Evolutionary conservation across 2,797 vertebrate species (phyloP).

Genomic region (Danio choprae): DNA sequence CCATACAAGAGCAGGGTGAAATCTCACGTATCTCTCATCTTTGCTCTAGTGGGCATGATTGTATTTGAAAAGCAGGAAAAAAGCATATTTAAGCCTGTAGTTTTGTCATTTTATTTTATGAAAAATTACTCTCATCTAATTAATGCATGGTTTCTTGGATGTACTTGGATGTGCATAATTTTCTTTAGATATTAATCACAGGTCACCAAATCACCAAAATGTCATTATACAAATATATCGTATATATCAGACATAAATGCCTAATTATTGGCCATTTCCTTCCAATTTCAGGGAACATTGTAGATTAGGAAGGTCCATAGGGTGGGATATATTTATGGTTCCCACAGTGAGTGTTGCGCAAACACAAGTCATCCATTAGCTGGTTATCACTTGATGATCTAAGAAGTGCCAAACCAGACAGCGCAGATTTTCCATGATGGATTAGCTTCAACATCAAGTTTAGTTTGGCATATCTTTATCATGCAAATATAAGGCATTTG

Average conservation of each 20-base stretch:
- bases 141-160: not conserved
- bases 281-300: slow-evolving; percentile 45
- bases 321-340: slow-evolving; percentile 61
- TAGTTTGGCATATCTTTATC: slow-evolving; percentile 57
- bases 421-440: slow-evolving; percentile 55
- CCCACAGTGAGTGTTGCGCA: slow-evolving; percentile 55
- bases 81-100: not conserved
- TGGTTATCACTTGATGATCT: slow-evolving; percentile 51
- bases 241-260: too few relatives aligned
- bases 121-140: not conserved
- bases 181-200: slow-evolving; percentile 9
- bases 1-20: slow-evolving; percentile 27
- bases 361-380: slow-evolving; percentile 51
- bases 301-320: slow-evolving; percentile 58
- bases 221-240: slow-evolving; percentile 5
- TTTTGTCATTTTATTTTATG: not conserved
- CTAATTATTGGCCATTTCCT: slow-evolving; percentile 32
- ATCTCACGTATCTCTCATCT: slow-evolving; percentile 19
- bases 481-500: slow-evolving; percentile 37
- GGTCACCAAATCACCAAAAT: not conserved
- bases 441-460: slow-evolving; percentile 57
- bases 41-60: slow-evolving; percentile 25
- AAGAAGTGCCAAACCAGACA: slow-evolving; percentile 51
- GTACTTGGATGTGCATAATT: not conserved
- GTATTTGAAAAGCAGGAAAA: slow-evolving; percentile 18